Percentiles rank a stretch among this genome's conserved stretches.
Evolutionary conservation across 1,140 invertebrate genomes (phyloP).

Genomic region (Drosophila triauraria): DNA sequence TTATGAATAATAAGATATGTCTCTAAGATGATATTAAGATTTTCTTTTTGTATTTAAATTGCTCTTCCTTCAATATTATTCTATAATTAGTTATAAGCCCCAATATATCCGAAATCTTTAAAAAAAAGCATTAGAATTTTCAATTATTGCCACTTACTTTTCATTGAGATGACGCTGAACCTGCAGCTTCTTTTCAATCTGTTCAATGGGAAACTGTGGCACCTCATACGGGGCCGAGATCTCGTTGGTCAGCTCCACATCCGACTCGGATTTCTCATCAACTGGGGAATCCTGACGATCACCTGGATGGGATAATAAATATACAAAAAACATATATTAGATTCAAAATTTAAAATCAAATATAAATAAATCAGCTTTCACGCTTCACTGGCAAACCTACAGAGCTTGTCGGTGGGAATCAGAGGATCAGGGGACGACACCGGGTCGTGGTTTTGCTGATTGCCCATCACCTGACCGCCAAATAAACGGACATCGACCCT

Average conservation of each 20-base stretch:
- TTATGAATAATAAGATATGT: background rate
- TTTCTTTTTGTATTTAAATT: background rate
- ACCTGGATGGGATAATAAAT: constrained; percentile 43
- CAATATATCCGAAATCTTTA: no score
- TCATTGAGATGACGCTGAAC: constrained; percentile 96
- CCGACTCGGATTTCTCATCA: constrained; percentile 63
- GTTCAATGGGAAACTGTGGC: constrained; percentile 98
- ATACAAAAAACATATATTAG: background rate
- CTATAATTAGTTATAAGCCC: background rate
- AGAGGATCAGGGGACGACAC: background rate
- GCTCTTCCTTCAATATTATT: background rate
- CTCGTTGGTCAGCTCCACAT: constrained; percentile 89
- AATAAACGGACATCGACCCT: constrained; percentile 62
- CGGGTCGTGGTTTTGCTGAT: background rate
- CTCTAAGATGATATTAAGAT: background rate
- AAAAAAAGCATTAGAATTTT: no score
- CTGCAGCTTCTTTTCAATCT: constrained; percentile 96
- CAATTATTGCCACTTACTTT: constrained; percentile 88
- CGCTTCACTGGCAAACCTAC: constrained; percentile 28
- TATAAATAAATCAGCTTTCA: background rate
- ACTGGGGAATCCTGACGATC: constrained; percentile 62
- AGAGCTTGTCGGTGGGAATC: constrained; percentile 1
- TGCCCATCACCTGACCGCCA: constrained; percentile 47
- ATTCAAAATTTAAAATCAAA: background rate
- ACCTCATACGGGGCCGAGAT: constrained; percentile 97